Evolutionary conservation across 2,797 vertebrate species (phyloP).

Genomic region (Pangasius djambal): DNA sequence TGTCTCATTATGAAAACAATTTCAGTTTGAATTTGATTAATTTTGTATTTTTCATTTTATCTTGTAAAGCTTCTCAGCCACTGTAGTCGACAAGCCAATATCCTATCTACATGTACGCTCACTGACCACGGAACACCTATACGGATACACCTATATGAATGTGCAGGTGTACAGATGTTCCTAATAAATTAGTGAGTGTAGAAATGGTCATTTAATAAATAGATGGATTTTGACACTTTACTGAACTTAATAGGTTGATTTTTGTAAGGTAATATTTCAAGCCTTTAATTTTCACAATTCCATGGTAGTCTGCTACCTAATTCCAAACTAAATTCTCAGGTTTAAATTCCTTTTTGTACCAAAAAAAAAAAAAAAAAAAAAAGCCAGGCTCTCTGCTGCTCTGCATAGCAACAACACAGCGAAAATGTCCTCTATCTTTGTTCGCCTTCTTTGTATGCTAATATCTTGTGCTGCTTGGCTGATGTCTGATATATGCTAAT

Average conservation of each 20-base stretch:
- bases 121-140: neutral
- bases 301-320: neutral
- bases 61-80: neutral
- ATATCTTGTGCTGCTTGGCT: conserved; percentile 31
- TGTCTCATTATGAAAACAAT: conserved; percentile 2
- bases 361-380: neutral
- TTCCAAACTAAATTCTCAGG: neutral
- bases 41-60: neutral
- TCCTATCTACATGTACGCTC: neutral
- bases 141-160: neutral
- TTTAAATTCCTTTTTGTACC: neutral
- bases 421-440: conserved; percentile 29
- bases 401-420: neutral
- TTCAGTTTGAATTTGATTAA: neutral
- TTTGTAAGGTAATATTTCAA: neutral
- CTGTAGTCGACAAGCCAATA: neutral
- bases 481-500: conserved; percentile 50
- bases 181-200: neutral
- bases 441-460: conserved; percentile 42
- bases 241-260: no score
- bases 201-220: neutral
- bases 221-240: neutral
- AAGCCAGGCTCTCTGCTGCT: neutral
- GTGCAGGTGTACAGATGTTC: neutral
- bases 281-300: neutral